Base-by-base conservation (phyloP, 2,888 invertebrate species). In the Tetranychus truncatus region DNA sequence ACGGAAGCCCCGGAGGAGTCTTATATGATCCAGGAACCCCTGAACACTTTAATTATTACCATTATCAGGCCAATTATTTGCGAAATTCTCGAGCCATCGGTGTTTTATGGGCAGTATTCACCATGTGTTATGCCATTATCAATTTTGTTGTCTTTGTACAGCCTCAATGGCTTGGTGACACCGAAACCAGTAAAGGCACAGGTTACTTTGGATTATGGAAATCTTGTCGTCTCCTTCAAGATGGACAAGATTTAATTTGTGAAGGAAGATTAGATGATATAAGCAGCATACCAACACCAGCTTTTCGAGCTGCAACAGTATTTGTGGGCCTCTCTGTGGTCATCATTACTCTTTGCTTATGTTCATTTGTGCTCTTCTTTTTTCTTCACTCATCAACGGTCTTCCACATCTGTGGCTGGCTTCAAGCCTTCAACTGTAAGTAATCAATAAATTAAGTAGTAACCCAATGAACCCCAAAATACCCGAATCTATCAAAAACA, bases 91-190 rank as follows among this genome's bases (percentile, higher is more conserved):
- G 83, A 76, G 95, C 95, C 74, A 92, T 97, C 78, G 95, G 94
- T 74, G 95, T 96, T 77, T 87, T 96, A 79, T 97, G 97, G 97
- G 95, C 91, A 78, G 91, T 97, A 82, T 95, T 97, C 84, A 92
- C 94, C 79, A 91, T 96, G 82, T 95, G 95, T 84, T 95, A 93
- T 83, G 92, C 93, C 78, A 94, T 97, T 81, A 93, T 99, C 81
- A 90, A 91, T 81, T 89, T 92, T 80, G 93, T 97, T 55, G 91
- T 94, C 6, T 95, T 97, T 83, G 89, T 96, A 76, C 95, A 95
- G 78, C 95, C 81, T 77, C 90, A 94, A 84, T 91, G 93, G 93
- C 87, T 92, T 78, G 91, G 91, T 15, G 90, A 91, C 84, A 81
- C 82, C 0, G 79, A 89, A 80, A 89, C 90, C 80, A 89, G 91